These are phyloP conservation scores for Coptodon rendalli DNA, from an alignment of 2,113 vertebrate species.

Conservation along the genomic window DNA sequence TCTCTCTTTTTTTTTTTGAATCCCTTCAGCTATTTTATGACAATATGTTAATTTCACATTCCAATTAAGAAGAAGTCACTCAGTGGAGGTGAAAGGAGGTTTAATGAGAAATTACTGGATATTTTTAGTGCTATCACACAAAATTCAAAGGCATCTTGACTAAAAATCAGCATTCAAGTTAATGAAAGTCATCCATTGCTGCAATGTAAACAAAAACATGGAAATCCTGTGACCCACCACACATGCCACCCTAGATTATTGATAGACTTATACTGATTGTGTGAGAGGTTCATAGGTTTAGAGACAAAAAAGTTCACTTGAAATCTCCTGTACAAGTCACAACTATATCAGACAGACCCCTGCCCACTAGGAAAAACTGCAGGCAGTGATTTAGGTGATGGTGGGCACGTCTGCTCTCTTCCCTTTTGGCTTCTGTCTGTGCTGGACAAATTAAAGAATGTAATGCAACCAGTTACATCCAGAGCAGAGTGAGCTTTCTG, in stretches of 20 bases:
- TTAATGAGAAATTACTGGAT: constrained; percentile 43
- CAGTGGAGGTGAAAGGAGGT: constrained; percentile 32
- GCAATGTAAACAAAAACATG: constrained; percentile 8
- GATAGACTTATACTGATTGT: not conserved
- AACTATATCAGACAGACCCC: not conserved
- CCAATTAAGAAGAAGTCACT: constrained; percentile 56
- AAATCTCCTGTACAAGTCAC: not conserved
- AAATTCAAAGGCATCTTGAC: not conserved
- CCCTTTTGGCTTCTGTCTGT: not conserved
- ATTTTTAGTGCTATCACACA: not conserved
- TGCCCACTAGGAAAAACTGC: not conserved
- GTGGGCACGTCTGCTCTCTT: not conserved
- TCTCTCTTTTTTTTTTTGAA: not conserved
- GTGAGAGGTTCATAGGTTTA: not conserved
- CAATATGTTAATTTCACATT: constrained; percentile 59
- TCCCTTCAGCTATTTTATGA: constrained; percentile 46
- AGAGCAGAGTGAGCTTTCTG: not conserved
- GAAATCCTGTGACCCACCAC: not conserved
- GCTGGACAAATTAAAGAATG: not conserved
- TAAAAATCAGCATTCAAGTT: not conserved
- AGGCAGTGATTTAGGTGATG: not conserved
- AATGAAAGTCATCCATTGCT: constrained; percentile 16
- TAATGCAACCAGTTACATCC: not conserved
- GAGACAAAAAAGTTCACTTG: not conserved
- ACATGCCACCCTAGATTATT: not conserved